Base-by-base conservation (phyloP, 1,140 invertebrate species). In the Trachymyrmex cornetzi region DNA sequence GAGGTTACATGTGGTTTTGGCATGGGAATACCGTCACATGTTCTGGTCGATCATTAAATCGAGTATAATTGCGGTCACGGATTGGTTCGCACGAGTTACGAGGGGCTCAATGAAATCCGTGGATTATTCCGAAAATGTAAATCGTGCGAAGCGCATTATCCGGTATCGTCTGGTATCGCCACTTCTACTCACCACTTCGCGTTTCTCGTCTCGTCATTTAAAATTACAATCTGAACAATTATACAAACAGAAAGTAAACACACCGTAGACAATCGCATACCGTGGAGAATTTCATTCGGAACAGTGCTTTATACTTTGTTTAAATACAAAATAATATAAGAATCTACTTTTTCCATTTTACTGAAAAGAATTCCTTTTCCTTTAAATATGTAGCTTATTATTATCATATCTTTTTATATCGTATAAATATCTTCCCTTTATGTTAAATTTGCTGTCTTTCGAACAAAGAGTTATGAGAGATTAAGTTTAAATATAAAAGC, bases 221-320 rank as follows among this genome's bases (percentile, higher is more conserved):
- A 61, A 82, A 82, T 82, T 61, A 74, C 22, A 82, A 61, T 16
- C n/a, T 44, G 14, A 12, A 16, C 12, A 74, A 82, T 82, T 74
- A 82, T 74, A 38, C 24, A 48, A 59, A 72, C 34, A 61, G 66
- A 82, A 82, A 82, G 80, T 74, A 30, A 74, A 82, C 24, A 27
- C 16, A 9, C 30, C 19, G n/a, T 2, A 61, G 38, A 74, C 80
- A 74, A 74, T 74, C 38, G n/a, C 19, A 24, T n/a, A 14, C 27
- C 1, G 19, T 27, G 27, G 6, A 16, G 14, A 74, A 61, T 61
- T 74, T 74, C 38, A 22, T 27, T 44, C 16, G 11, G 7, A 81
- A 34, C 14, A 16, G 12, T 66, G 14, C 6, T 82, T 82, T 57
- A 7, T 38, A 72, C 11, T 66, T 82, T 19, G 12, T 71, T n/a